Percentiles rank a stretch among this genome's conserved stretches.
These are phyloP conservation scores for Austrolebias charrua DNA, from an alignment of 2,797 vertebrate species.

Conservation along the genomic window DNA sequence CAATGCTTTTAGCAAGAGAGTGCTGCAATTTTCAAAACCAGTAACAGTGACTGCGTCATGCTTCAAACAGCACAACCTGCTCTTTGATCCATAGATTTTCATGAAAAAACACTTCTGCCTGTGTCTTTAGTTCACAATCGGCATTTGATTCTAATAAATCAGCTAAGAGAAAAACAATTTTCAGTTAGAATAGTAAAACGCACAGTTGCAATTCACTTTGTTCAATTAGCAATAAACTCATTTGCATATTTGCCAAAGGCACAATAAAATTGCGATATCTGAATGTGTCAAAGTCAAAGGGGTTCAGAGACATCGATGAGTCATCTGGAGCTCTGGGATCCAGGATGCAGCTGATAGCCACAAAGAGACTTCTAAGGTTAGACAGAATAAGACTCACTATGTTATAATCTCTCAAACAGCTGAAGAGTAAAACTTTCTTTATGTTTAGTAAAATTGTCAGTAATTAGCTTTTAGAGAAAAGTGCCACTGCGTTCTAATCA, in stretches of 20 bases:
- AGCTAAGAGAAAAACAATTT: slow-evolving; percentile 8
- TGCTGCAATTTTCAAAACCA: slow-evolving; percentile 64
- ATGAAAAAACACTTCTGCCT: slow-evolving; percentile 44
- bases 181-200: slow-evolving; percentile 28
- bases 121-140: slow-evolving; percentile 41
- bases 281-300: slow-evolving; percentile 33
- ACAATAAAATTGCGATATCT: slow-evolving; percentile 25
- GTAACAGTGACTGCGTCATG: slow-evolving; percentile 57
- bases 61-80: slow-evolving; percentile 60
- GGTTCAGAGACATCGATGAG: slow-evolving; percentile 32
- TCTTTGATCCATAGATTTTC: slow-evolving; percentile 56
- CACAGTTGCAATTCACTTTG: slow-evolving; percentile 27
- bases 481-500: slow-evolving; percentile 22
- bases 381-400: slow-evolving; percentile 14
- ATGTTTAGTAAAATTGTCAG: slow-evolving; percentile 15
- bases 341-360: slow-evolving; percentile 22
- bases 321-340: slow-evolving; percentile 44
- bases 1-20: slow-evolving; percentile 60
- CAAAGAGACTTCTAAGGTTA: slow-evolving; percentile 24
- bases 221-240: slow-evolving; percentile 44
- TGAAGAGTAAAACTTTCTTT: slow-evolving; percentile 15
- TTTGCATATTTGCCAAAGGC: slow-evolving; percentile 46
- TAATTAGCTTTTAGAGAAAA: slow-evolving; percentile 39
- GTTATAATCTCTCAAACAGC: slow-evolving; percentile 29
- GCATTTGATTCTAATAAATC: slow-evolving; percentile 25